Conservation (phyloP, 2,113 vertebrate genomes). For the Albula goreensis region DNA sequence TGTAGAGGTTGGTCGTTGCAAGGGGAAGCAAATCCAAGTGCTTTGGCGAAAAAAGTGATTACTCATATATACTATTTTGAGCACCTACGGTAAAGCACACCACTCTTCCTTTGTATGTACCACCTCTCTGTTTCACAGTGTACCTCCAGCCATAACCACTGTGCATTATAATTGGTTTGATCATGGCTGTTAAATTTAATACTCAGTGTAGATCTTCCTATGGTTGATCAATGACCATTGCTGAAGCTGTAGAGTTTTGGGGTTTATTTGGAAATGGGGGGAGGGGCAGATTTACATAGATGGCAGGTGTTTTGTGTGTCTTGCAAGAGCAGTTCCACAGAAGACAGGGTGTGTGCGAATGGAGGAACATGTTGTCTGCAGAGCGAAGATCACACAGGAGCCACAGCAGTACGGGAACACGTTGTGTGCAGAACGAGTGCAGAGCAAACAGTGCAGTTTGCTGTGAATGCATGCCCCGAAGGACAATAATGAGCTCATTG, state of each 20-base stretch:
- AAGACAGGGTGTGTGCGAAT: not conserved
- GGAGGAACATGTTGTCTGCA: not conserved
- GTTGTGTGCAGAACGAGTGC: not conserved
- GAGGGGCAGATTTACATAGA: too few relatives aligned
- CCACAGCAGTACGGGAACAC: not conserved
- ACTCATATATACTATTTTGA: not conserved
- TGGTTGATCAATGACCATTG: not conserved
- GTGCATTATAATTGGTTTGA: not conserved
- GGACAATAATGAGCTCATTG: slow-evolving; percentile 1
- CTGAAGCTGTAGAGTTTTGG: not conserved
- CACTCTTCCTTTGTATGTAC: not conserved
- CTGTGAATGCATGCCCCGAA: not conserved
- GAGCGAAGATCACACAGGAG: not conserved
- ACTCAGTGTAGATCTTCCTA: not conserved
- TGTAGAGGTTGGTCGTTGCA: not conserved
- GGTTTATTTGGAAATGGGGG: too few relatives aligned
- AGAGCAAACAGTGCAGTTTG: not conserved
- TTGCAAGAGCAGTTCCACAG: not conserved
- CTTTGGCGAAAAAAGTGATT: not conserved
- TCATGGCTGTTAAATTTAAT: not conserved
- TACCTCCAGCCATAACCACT: not conserved
- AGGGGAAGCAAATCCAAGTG: not conserved
- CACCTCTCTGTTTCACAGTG: not conserved
- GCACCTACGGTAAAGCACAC: not conserved
- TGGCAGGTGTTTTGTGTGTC: too few relatives aligned